A percentile compares a stretch with the other conserved stretches of the same genome.
These are phyloP conservation scores for Acleris sparsana DNA, from an alignment of 2,888 invertebrate genomes.

Conservation along the genomic window DNA sequence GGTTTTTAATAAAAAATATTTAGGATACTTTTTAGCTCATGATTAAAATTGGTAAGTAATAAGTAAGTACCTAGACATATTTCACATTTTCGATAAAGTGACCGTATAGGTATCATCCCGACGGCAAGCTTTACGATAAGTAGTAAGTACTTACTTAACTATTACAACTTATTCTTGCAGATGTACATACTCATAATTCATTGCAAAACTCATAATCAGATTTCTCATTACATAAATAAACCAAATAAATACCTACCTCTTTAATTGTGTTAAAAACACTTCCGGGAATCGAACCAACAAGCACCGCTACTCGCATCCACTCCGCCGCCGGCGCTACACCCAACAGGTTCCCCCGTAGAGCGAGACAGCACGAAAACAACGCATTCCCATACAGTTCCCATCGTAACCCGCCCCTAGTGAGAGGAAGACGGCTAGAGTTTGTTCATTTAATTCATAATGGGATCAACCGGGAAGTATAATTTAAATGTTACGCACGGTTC, in stretches of 20 bases:
- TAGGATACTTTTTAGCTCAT: no score
- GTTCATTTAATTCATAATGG: slow-evolving; percentile 51
- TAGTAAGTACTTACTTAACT: no score
- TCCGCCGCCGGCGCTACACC: slow-evolving; percentile 58
- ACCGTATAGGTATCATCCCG: no score
- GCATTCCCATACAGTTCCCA: slow-evolving; percentile 82
- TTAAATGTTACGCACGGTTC: slow-evolving; percentile 66
- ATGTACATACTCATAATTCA: no score
- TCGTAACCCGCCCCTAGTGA: slow-evolving; percentile 45
- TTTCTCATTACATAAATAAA: no score
- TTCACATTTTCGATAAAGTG: no score
- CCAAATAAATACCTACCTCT: no score
- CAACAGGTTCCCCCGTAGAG: slow-evolving; percentile 69
- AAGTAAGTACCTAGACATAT: no score
- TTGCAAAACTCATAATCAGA: no score
- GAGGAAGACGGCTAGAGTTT: slow-evolving; percentile 57
- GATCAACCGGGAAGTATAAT: slow-evolving; percentile 67
- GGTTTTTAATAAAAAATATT: background rate
- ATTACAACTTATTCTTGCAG: no score
- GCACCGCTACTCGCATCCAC: slow-evolving; percentile 46
- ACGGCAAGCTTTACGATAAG: no score
- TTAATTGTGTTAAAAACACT: background rate
- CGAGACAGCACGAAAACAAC: slow-evolving; percentile 79
- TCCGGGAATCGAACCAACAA: slow-evolving; percentile 58
- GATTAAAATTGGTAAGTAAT: no score